A percentile compares a stretch with the other conserved stretches of the same genome.
These are phyloP conservation scores for Schizopygopsis pylzovi DNA, from an alignment of 2,797 vertebrate species.

Conservation along the genomic window DNA sequence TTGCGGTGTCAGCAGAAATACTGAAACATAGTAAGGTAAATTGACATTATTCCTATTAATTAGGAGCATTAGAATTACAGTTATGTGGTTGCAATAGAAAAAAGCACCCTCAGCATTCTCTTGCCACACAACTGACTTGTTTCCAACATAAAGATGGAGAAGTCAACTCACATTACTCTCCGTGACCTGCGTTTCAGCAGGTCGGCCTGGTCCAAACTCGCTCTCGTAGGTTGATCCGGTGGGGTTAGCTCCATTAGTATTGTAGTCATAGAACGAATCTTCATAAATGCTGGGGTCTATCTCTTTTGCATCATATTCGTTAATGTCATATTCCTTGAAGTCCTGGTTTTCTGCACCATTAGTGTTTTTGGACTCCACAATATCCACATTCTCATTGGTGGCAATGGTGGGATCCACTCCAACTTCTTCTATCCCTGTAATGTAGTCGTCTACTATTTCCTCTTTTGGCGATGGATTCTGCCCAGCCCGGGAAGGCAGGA, in stretches of 20 bases:
- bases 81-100: neutral
- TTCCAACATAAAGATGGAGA: neutral
- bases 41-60: neutral
- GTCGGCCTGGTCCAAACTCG: constrained; percentile 91
- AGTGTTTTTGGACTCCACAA: constrained; percentile 30
- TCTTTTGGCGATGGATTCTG: constrained; percentile 86
- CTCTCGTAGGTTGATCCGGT: constrained; percentile 80
- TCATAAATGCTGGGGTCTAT: constrained; percentile 81
- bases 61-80: neutral
- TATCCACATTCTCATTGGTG: constrained; percentile 46
- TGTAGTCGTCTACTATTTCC: constrained; percentile 92
- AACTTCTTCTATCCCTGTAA: constrained; percentile 94
- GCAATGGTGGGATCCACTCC: constrained; percentile 75
- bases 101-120: neutral
- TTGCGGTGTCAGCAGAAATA: neutral
- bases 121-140: neutral
- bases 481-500: constrained; percentile 65
- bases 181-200: constrained; percentile 90
- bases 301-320: constrained; percentile 74
- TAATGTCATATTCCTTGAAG: constrained; percentile 80
- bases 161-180: constrained; percentile 89
- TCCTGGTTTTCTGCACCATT: constrained; percentile 64
- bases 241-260: constrained; percentile 77
- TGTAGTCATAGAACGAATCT: constrained; percentile 87
- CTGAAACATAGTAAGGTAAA: neutral